phyloP scores from a whole-genome alignment of 1,140 invertebrate genomes.

The Metopolophium dirhodum region DNA sequence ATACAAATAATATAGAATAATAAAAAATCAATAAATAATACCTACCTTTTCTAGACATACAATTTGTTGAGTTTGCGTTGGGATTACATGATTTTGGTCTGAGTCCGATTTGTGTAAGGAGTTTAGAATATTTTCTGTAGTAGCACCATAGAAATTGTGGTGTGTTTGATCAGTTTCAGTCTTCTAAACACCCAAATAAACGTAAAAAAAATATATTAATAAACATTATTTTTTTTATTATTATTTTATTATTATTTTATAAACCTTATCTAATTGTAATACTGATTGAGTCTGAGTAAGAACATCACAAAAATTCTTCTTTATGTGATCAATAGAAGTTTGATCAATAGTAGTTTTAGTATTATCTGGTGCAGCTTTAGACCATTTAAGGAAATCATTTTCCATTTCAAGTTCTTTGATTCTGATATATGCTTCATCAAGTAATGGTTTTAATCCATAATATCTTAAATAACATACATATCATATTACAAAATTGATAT shows the following conservation, averaged over 20 bases:
- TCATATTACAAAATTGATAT: background rate
- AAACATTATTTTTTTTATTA: background rate
- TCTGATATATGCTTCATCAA: conserved; percentile 62
- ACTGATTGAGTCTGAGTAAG: conserved; percentile 40
- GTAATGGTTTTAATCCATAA: conserved; percentile 63
- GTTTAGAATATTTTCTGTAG: background rate
- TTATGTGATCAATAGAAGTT: background rate
- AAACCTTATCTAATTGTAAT: conserved; percentile 24
- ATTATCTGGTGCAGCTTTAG: conserved; percentile 13
- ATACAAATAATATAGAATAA: background rate
- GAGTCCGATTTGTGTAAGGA: background rate
- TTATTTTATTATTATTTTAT: background rate
- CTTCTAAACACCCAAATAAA: conserved; percentile 23
- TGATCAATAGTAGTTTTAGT: background rate
- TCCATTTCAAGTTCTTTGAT: conserved; percentile 62
- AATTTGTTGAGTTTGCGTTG: conserved; percentile 12
- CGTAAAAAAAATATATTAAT: background rate
- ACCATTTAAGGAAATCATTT: conserved; percentile 60
- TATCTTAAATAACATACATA: conserved; percentile 61
- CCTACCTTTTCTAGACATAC: conserved; percentile 29
- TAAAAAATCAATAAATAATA: background rate
- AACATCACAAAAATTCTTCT: conserved; percentile 24
- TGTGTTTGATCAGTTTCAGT: conserved; percentile 37
- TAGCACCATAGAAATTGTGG: background rate
- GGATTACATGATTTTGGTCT: background rate